Percentiles rank a stretch among this genome's conserved stretches.
These are phyloP conservation scores for Volucella inflata DNA, from an alignment of 2,888 invertebrate species.

Conservation along the genomic window DNA sequence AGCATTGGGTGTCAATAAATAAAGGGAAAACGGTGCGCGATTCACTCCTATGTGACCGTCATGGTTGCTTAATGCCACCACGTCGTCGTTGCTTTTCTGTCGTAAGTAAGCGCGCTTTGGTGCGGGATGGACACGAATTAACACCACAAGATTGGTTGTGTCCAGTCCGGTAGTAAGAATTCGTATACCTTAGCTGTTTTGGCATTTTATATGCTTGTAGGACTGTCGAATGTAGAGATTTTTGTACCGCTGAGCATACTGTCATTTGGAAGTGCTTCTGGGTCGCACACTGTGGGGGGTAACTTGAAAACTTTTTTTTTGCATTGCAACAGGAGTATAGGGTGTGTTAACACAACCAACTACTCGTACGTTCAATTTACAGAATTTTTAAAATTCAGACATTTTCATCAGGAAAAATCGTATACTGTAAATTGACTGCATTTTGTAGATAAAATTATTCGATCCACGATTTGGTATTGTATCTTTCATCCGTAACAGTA, in stretches of 20 bases:
- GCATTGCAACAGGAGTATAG: constrained; percentile 8
- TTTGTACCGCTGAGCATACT: constrained; percentile 42
- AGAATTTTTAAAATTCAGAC: no score
- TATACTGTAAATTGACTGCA: no score
- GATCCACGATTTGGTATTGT: no score
- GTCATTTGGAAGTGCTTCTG: constrained; percentile 67
- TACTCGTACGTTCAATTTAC: no score
- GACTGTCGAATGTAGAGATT: constrained; percentile 30
- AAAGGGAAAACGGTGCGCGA: constrained; percentile 63
- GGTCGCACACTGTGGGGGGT: constrained; percentile 39
- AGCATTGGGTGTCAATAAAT: constrained; percentile 74
- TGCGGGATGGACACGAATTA: constrained; percentile 64
- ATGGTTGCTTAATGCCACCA: constrained; percentile 29
- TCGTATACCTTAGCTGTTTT: constrained; percentile 49
- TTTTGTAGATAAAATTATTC: no score
- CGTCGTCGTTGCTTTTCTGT: constrained; percentile 25
- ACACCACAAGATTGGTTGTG: constrained; percentile 62
- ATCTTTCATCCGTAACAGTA: no score
- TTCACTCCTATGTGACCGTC: constrained; percentile 33
- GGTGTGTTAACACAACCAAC: constrained; percentile 12
- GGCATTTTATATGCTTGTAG: constrained; percentile 44
- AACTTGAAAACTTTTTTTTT: background rate
- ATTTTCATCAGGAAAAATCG: no score
- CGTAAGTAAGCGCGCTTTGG: constrained; percentile 10
- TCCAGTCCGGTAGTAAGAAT: constrained; percentile 34